phyloP scores from a whole-genome alignment of 30 jellyfish, hydroid and myxozoan species.

The Turritopsis rubra region DNA sequence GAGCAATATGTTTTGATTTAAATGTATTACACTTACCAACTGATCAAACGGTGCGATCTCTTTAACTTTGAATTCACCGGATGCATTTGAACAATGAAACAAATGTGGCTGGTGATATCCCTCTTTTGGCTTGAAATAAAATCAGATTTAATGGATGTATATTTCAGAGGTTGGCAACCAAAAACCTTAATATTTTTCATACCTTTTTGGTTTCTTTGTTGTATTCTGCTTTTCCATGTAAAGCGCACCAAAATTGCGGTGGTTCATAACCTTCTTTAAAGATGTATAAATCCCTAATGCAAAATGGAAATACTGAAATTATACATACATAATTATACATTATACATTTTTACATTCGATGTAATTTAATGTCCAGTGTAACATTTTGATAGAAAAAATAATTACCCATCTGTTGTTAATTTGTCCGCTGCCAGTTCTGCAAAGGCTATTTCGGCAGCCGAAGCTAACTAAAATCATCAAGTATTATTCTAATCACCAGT shows the following conservation, averaged over 20 bases:
- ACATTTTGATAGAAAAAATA: not conserved
- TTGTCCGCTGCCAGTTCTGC: constrained; percentile 69
- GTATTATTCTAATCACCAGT: too few relatives aligned
- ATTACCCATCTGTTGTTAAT: constrained; percentile 73
- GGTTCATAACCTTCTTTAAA: constrained; percentile 75
- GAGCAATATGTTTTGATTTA: too few relatives aligned
- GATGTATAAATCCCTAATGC: constrained; percentile 55
- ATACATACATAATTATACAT: not conserved
- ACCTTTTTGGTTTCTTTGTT: constrained; percentile 6
- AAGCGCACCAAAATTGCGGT: constrained; percentile 62
- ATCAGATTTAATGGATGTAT: not conserved
- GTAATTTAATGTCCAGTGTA: too few relatives aligned
- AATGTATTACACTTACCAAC: constrained; percentile 38
- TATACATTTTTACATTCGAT: not conserved
- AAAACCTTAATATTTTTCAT: not conserved
- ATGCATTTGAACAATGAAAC: constrained; percentile 50
- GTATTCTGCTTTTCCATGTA: constrained; percentile 63
- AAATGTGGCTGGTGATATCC: constrained; percentile 27
- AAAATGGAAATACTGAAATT: not conserved
- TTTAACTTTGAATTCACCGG: constrained; percentile 45
- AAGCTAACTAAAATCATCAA: constrained; percentile 44
- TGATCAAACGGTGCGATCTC: constrained; percentile 69
- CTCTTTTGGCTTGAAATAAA: not conserved
- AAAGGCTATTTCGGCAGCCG: constrained; percentile 56
- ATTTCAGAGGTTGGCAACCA: not conserved